Conservation (phyloP, 2,113 vertebrate species). For the Cygnus atratus region DNA sequence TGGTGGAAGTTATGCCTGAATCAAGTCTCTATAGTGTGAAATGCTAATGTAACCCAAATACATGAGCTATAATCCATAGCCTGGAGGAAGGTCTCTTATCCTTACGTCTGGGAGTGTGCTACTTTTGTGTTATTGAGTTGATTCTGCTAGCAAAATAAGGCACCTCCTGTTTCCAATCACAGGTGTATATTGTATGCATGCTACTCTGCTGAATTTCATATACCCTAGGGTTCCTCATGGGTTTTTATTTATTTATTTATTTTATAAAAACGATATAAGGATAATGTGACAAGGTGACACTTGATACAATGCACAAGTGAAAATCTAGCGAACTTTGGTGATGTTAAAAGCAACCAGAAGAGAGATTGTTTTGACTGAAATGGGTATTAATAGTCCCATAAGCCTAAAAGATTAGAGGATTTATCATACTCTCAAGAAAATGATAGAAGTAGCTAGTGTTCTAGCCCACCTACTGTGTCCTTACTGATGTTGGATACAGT, state of each 20-base stretch:
- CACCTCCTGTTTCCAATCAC: conserved; percentile 34
- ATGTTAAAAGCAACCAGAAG: conserved; percentile 39
- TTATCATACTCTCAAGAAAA: conserved; percentile 46
- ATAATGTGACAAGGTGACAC: conserved; percentile 49
- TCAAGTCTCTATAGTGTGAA: conserved; percentile 45
- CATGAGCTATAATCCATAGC: conserved; percentile 72
- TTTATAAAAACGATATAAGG: background rate
- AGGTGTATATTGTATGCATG: background rate
- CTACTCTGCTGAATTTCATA: conserved; percentile 32
- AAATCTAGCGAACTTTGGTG: conserved; percentile 16
- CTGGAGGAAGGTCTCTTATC: conserved; percentile 72
- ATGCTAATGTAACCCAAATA: conserved; percentile 76
- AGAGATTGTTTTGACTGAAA: conserved; percentile 54
- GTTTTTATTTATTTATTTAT: too few relatives aligned
- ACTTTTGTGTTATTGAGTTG: conserved; percentile 49
- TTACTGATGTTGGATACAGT: background rate
- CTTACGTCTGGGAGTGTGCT: conserved; percentile 37
- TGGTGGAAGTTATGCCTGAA: conserved; percentile 50
- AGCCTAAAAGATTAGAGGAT: conserved; percentile 48
- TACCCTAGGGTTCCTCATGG: background rate
- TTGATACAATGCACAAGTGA: background rate
- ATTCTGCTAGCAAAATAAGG: conserved; percentile 63
- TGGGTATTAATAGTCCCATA: conserved; percentile 17
- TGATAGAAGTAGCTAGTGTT: conserved; percentile 24
- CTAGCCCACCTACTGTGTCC: conserved; percentile 37